Base-by-base conservation (phyloP, 2,113 vertebrate species). In the Micromys minutus region DNA sequence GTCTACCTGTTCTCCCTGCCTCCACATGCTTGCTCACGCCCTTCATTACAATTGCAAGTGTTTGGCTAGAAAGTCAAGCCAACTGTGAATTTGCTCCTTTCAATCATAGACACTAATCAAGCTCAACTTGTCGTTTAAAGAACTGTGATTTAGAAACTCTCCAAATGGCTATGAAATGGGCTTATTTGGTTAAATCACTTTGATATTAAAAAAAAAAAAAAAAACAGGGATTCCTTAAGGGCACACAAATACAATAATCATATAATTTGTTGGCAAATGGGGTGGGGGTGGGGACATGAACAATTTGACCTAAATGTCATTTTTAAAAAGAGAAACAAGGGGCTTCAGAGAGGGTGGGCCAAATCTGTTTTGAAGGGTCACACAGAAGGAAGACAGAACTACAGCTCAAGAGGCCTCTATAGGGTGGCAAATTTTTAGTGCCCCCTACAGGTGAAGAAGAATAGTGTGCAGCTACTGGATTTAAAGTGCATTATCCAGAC, bases 111-210 rank as follows among this genome's bases (percentile, higher is more conserved):
- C 61, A 76, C 31, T 93, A 80, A 89, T 90, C 63, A 87, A 65
- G 91, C 87, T 90, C 0, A 0, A 77, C 63, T 86, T 87, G 67
- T 84, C 69, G 57, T 94, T 91, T 79, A 45, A 90, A 87, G 77
- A 94, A 76, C 89, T 67, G 92, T 77, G 86, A 95, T 91, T 77
- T 75, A 94, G 89, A 90, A 92, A 94, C 84, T 96, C 94, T 93
- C 34, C 76, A 96, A 94, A 93, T 55, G n/a, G 50, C 61, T 89
- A 75, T 67, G n/a, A 95, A 96, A 93, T 26, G 65, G 72, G 85
- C 24, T 67, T 52, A 83, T 65, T 47, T 69, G 69, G 74, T 36
- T 81, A 81, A 63, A 84, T 74, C 22, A 91, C 85, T 96, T 79
- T 72, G 85, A 95, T 89, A 90, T 10, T 31, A 45, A 95, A 91